Evolutionary conservation across 37 sponge, comb jelly and placozoan genomes (phyloP), one percentile per base, ranked within the genome.

Genomic region (Ephydatia muelleri): DNA sequence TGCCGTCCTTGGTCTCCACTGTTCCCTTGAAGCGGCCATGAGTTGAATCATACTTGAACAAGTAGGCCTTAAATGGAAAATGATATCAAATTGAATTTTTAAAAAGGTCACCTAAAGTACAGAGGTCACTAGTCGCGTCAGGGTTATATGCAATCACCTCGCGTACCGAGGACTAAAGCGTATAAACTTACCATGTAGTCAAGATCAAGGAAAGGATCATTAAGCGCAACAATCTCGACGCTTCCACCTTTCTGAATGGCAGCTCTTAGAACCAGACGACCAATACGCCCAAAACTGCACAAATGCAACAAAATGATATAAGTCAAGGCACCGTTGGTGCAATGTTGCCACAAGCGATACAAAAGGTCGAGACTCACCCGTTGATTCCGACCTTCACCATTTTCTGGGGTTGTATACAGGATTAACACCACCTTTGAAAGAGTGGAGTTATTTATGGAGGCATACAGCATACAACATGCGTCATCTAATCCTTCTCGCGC

Each of bases 21-120:
- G 86, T 88, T 38, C 99, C 99, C 14, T 92, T 34, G 79, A 91
- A 98, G 64, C 83, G 87, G 3, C 99, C 99, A 68, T 98, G 99
- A 14, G 99, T 98, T 49, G 97, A 96, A 91, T 98, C 99, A 85
- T 98, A 96, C 82, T 87, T 71, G 87, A 97, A 95, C 86, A 97
- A 73, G 84, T 97, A 97, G 43, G 91, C 97, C 97, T 97, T 66
- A 29, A 86, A 49, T 8, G 37, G 43, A 72, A 65, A 12, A 34
- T 5, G 65, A 65, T 2, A 22, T 34, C 3, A 57, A 33, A 13
- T 32, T n/a, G n/a, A n/a, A n/a, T n/a, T n/a, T n/a, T n/a, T n/a
- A n/a, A 32, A 68, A 35, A 70, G 38, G 38, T 31, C 12, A 39
- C 14, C 11, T 25, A 32, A n/a, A 26, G 71, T 68, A 5, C 26